Base-by-base conservation (phyloP, 2,113 vertebrate genomes). In the Tympanuchus pallidicinctus region DNA sequence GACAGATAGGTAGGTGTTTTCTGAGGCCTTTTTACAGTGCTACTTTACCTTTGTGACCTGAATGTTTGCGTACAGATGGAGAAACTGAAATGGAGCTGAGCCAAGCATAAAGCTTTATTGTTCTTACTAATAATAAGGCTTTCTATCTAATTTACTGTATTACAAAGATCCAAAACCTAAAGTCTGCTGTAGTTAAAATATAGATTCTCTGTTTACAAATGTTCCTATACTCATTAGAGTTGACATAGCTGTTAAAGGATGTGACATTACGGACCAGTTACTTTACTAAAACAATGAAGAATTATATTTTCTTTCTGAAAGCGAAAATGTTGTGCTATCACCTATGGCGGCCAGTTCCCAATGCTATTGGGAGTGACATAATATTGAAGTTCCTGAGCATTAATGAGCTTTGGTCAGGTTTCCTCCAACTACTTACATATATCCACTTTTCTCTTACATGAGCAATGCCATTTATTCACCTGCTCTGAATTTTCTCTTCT, bases 51-150 rank as follows among this genome's bases (percentile, higher is more conserved):
- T 69, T 73, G 20, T 73, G 25, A 3, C 1, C 2, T 85, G 20
- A 8, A 12, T 85, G 45, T 85, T 91, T 92, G 67, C 75, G 79
- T 73, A 66, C 48, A 85, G 85, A 76, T 79, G 67, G 59, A 89
- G 82, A 87, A 95, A 73, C 11, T 32, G 54, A 82, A 84, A 45
- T 15, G 52, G 30, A 80, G 4, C 4, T 66, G 84, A 85, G 48
- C 6, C 63, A 76, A 85, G 54, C 19, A 69, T 18, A 57, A 64
- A 10, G 17, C n/a, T 69, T 66, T 63, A 30, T 59, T 70, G 50
- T 43, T 16, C 6, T 56, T 25, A 45, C 60, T 71, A 85, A 89
- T 91, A 54, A 1, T 0, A 6, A 70, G 42, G 13, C 11, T 81
- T 93, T 74, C 20, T 27, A 10, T 73, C 7, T 76, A 38, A 76